Evolutionary conservation across 2,888 invertebrate genomes (phyloP), one percentile per base, ranked within the genome.

Genomic region (Brenthis hecate): DNA sequence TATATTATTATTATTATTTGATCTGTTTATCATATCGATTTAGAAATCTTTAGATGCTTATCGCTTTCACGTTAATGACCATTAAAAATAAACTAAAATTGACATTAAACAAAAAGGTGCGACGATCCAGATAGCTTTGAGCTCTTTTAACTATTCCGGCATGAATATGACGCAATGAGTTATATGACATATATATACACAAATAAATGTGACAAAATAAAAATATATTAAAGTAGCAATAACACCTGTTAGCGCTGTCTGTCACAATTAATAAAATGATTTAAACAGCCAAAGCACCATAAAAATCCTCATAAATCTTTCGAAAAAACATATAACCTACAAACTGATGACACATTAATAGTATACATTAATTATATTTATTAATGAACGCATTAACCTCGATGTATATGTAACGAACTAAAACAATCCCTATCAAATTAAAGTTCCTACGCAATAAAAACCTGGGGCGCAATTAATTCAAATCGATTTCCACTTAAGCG

Each of bases 401-500:
- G 73, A 77, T 75, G 72, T 74, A 75, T 76, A 77, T 76, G 72
- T 75, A 76, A 75, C 74, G 74, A 76, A 75, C 76, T 76, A 79
- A 82, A 84, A 81, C 83, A 82, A 82, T 80, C 80, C 75, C 78
- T 84, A 83, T 86, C 85, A 87, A 89, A 91, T 91, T 90, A 90
- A 89, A 87, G 85, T 89, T 89, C 89, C 82, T 78, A 62, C 69
- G 71, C 73, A 73, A 81, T 82, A 90, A 91, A 90, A 88, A 61
- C 77, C 72, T 74, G 74, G 77, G 77, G 76, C 74, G 79, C 87
- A 90, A 91, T 90, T 89, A 91, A 90, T 91, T 91, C 88, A 89
- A 91, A 91, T 90, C 88, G 89, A 91, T 91, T 89, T 90, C 88
- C 87, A 90, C 88, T 88, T 85, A 86, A 85, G 81, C 85, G 81